Evolutionary conservation across 2,113 vertebrate species (phyloP), one percentile per base, ranked within the genome.

Genomic region (Eulacestoma nigropectus): DNA sequence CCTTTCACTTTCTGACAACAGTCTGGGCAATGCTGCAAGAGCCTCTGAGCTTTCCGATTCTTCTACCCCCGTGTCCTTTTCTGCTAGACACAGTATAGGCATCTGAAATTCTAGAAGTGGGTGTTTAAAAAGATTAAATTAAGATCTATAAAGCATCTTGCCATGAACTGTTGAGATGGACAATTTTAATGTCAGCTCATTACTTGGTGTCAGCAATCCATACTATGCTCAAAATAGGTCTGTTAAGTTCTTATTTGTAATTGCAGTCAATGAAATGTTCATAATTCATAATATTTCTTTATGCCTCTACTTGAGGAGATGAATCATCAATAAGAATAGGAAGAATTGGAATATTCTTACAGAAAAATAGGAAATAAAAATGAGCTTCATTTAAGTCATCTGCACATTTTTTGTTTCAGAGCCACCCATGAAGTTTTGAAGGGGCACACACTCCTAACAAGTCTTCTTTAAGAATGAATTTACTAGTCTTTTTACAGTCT

Each of bases 31-130:
- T 18, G 55, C 20, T 78, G 85, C 18, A 57, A 33, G 11, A 67
- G 69, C 53, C 56, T 90, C 82, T 15, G 15, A 25, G 39, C 55
- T 89, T 90, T 95, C 65, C 63, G 21, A 13, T 62, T 82, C 53
- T 57, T 90, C 63, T n/a, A 11, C 47, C 26, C 8, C n/a, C 3
- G 4, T 63, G 39, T 90, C 82, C 86, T 74, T 91, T 84, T 79
- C n/a, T 82, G 50, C 35, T 55, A 63, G 21, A 73, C 91, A 85
- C 13, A 86, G 68, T 52, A 86, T 21, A 88, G 89, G 64, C 63
- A 56, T 49, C 52, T 95, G 89, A 46, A 88, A 57, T 93, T 94
- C 97, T 97, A 73, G n/a, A 95, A 90, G 4, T 60, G 63, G 10
- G 33, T 10, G 76, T 84, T 79, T n/a, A 70, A 74, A 89, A 84